Evolutionary conservation across 1,140 invertebrate genomes (phyloP).

Genomic region (Pseudomyrmex flavicornis): DNA sequence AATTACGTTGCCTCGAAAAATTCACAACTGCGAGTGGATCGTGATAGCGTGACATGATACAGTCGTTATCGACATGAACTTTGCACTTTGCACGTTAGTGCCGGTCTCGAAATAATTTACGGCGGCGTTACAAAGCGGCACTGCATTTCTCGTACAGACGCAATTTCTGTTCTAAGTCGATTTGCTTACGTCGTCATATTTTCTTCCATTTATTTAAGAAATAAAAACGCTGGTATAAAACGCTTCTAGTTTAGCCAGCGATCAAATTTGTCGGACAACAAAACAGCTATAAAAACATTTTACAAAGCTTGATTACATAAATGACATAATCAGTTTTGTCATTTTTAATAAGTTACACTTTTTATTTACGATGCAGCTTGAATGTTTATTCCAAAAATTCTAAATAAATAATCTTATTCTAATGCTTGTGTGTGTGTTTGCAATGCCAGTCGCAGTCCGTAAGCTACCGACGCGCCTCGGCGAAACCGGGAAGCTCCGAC

Average conservation of each 20-base stretch:
- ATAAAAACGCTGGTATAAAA: conserved; percentile 8
- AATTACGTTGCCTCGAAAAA: conserved; percentile 78
- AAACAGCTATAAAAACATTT: not conserved
- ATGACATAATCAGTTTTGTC: no score
- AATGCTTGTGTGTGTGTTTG: conserved; percentile 7
- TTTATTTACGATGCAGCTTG: not conserved
- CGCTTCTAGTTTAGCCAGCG: not conserved
- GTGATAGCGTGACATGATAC: conserved; percentile 81
- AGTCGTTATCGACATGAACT: conserved; percentile 84
- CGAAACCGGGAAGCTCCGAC: conserved; percentile 72
- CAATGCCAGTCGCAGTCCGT: conserved; percentile 48
- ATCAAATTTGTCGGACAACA: not conserved
- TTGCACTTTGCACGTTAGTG: conserved; percentile 70
- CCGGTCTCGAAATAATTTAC: conserved; percentile 63
- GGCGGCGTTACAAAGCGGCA: conserved; percentile 58
- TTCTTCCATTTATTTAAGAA: conserved; percentile 12
- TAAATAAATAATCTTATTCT: not conserved
- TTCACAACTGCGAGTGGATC: conserved; percentile 77
- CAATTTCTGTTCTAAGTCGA: conserved; percentile 33
- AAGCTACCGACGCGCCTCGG: conserved; percentile 80
- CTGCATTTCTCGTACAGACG: conserved; percentile 61
- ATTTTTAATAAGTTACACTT: no score
- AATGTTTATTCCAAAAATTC: not conserved
- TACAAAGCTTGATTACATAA: not conserved
- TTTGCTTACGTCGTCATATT: not conserved